These are phyloP conservation scores for Gopherus flavomarginatus DNA, from an alignment of 2,113 vertebrate species.

Conservation along the genomic window DNA sequence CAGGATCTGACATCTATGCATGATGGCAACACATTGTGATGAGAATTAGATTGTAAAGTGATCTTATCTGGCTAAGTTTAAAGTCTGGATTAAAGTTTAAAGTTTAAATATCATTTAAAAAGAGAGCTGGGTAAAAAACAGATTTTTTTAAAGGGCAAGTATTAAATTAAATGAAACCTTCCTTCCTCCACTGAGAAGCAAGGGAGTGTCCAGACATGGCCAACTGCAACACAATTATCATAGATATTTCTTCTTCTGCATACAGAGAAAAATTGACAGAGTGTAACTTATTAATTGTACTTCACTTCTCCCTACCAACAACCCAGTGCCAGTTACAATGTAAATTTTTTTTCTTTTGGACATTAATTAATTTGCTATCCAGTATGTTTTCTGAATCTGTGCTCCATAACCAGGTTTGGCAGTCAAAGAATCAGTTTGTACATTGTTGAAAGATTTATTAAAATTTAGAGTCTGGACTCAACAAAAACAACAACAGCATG, in stretches of 20 bases:
- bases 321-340: neutral
- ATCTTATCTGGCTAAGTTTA: neutral
- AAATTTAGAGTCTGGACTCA: neutral
- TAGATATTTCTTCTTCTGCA: neutral
- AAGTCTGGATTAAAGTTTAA: neutral
- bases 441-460: neutral
- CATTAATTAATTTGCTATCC: neutral
- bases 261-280: neutral
- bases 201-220: neutral
- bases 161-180: neutral
- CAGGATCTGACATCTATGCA: neutral
- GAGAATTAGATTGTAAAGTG: neutral
- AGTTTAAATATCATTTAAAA: neutral
- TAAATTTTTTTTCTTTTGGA: neutral
- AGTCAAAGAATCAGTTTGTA: neutral
- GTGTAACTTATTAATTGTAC: neutral
- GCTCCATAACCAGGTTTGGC: neutral
- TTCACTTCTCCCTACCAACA: neutral
- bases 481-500: neutral
- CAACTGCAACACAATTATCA: neutral
- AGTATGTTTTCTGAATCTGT: neutral
- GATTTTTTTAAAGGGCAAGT: neutral
- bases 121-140: accelerated
- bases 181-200: neutral
- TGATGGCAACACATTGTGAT: neutral